phyloP scores from a whole-genome alignment of 2,888 invertebrate genomes.

The Drosophila merina region DNA sequence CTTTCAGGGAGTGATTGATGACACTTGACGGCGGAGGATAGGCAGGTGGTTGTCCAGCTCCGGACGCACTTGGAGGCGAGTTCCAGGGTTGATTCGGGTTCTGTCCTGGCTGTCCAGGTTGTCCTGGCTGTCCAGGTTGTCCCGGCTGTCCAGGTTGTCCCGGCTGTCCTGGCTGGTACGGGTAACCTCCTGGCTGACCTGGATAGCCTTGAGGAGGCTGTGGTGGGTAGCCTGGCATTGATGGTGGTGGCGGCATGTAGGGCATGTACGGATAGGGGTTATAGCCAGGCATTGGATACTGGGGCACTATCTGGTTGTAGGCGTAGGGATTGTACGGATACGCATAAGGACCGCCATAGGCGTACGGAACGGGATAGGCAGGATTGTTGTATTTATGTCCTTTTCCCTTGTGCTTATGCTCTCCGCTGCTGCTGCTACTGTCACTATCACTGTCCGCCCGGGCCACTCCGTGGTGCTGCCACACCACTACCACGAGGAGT shows the following conservation, averaged over 20 bases:
- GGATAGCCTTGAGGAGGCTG: conserved; percentile 9
- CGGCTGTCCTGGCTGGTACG: conserved; percentile 7
- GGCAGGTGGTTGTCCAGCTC: not conserved
- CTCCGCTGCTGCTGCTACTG: conserved; percentile 31
- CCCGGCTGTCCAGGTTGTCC: not conserved
- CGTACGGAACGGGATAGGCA: conserved; percentile 4
- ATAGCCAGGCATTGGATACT: conserved; percentile 9
- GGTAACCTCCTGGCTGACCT: conserved; percentile 4
- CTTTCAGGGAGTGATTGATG: conserved; percentile 66
- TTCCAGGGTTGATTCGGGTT: conserved; percentile 1
- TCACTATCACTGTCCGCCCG: conserved; percentile 52
- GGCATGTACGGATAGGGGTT: conserved; percentile 26
- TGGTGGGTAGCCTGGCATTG: conserved; percentile 12
- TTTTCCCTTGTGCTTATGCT: conserved; percentile 15
- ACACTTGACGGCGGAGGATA: conserved; percentile 48
- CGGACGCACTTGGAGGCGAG: conserved; percentile 3
- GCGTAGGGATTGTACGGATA: conserved; percentile 15
- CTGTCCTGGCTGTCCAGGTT: conserved; percentile 1
- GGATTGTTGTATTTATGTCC: conserved; percentile 54
- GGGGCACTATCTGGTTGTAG: conserved; percentile 19
- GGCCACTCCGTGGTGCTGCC: conserved; percentile 23
- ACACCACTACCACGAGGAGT: conserved; percentile 39
- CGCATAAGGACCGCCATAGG: conserved; percentile 8
- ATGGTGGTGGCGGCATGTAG: conserved; percentile 20
- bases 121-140: not conserved